Evolutionary conservation across 2,888 invertebrate genomes (phyloP), one percentile per base, ranked within the genome.

Genomic region (Harmothoe impar): DNA sequence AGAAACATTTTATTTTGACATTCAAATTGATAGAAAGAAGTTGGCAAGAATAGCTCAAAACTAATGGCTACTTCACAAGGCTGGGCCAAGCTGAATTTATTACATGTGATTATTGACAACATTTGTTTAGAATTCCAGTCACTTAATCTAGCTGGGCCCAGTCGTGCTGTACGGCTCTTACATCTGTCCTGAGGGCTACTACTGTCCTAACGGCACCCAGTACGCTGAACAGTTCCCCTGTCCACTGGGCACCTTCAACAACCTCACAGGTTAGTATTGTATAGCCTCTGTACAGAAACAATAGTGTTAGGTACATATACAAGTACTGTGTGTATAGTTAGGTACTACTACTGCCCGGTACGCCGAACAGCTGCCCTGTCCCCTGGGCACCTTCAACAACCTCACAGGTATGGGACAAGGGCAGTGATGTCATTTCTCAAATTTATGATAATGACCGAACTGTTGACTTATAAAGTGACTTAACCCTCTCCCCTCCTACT

Each of bases 231-330:
- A 95, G 91, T 94, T 93, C 90, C 94, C 94, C 0, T 95, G 95
- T 93, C 95, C 95, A 23, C 91, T 92, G 7, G 95, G 95, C 72
- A 95, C 95, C 0, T 95, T 93, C 91, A 95, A 95, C 92, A 95
- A 95, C 92, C 92, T 92, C 43, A 95, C 95, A 93, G 95, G 95
- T 94, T 91, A 17, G 17, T 17, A 15, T 17, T 15, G 12, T 52
- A 17, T 52, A 15, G 10, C 54, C 54, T 52, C 17, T 52, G 12
- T 52, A 15, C 12, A 52, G 10, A 52, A 52, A 15, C 17, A 17
- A 10, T 52, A n/a, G 62, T 52, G 54, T 15, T 15, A 15, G 54
- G 17, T 15, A 17, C 12, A 10, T 52, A 52, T 17, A 52, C 17
- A 15, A 15, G 54, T 15, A 52, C 17, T 10, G 54, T 10, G 54